Evolutionary conservation across 2,888 invertebrate species (phyloP).

Genomic region (Ormyrus thymus): DNA sequence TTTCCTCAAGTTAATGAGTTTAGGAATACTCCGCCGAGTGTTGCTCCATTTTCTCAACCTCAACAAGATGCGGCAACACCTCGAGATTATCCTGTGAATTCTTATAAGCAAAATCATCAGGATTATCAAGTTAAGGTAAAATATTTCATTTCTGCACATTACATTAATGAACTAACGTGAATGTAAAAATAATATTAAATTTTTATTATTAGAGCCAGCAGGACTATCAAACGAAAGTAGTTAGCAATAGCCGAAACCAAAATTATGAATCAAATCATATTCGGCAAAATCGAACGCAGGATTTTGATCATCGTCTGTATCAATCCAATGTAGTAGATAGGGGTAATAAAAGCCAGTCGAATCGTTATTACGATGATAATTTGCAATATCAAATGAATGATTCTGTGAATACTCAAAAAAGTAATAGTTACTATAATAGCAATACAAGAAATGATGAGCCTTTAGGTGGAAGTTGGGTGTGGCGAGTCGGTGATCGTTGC

Average conservation of each 20-base stretch:
- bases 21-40: slow-evolving; percentile 58
- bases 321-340: slow-evolving; percentile 36
- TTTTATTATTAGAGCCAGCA: slow-evolving; percentile 59
- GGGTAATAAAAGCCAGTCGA: slow-evolving; percentile 64
- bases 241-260: slow-evolving; percentile 61
- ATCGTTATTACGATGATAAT: slow-evolving; percentile 62
- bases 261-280: slow-evolving; percentile 57
- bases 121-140: slow-evolving; percentile 47
- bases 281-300: slow-evolving; percentile 55
- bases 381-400: slow-evolving; percentile 52
- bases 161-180: too few relatives aligned
- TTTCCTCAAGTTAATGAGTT: slow-evolving; percentile 63
- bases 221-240: slow-evolving; percentile 50
- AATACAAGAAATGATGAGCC: slow-evolving; percentile 61
- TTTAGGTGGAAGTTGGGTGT: slow-evolving; percentile 74
- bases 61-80: slow-evolving; percentile 59
- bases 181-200: slow-evolving; percentile 7
- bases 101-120: slow-evolving; percentile 59
- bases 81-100: slow-evolving; percentile 56
- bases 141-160: too few relatives aligned
- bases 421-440: slow-evolving; percentile 63
- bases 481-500: slow-evolving; percentile 89
- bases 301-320: slow-evolving; percentile 56
- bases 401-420: slow-evolving; percentile 58
- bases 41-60: slow-evolving; percentile 56